These are phyloP conservation scores for Brienomyrus brachyistius DNA, from an alignment of 2,113 vertebrate species.

Conservation along the genomic window DNA sequence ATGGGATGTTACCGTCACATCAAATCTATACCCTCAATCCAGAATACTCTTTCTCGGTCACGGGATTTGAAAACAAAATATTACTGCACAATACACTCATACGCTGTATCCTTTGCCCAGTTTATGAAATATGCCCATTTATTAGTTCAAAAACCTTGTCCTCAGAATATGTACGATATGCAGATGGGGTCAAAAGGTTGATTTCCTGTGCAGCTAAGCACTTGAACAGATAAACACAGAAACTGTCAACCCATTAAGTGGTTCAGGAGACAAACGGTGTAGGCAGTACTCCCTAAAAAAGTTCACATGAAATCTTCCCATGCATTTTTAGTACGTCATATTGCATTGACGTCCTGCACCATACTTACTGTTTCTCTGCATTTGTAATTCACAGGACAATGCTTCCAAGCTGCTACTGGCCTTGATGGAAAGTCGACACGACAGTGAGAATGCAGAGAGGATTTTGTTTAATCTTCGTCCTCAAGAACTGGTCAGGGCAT, in stretches of 20 bases:
- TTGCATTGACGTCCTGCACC: background rate
- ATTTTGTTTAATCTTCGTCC: slow-evolving; percentile 93
- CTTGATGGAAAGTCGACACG: slow-evolving; percentile 94
- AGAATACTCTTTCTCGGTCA: background rate
- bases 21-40: background rate
- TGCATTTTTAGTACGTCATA: background rate
- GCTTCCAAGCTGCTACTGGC: slow-evolving; percentile 92
- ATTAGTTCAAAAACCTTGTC: background rate
- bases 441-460: slow-evolving; percentile 88
- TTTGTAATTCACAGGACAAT: slow-evolving; percentile 71
- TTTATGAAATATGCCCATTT: background rate
- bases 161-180: background rate
- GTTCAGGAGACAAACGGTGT: background rate
- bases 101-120: background rate
- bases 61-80: background rate
- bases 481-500: slow-evolving; percentile 76
- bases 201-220: background rate
- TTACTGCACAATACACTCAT: background rate
- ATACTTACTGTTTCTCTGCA: background rate
- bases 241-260: background rate
- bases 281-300: background rate
- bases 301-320: background rate
- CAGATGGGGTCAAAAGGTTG: background rate
- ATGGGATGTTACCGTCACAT: background rate
- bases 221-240: background rate